Percentiles rank a stretch among this genome's conserved stretches.
These are phyloP conservation scores for Pollicipes pollicipes DNA, from an alignment of 1,140 invertebrate genomes.

Conservation along the genomic window DNA sequence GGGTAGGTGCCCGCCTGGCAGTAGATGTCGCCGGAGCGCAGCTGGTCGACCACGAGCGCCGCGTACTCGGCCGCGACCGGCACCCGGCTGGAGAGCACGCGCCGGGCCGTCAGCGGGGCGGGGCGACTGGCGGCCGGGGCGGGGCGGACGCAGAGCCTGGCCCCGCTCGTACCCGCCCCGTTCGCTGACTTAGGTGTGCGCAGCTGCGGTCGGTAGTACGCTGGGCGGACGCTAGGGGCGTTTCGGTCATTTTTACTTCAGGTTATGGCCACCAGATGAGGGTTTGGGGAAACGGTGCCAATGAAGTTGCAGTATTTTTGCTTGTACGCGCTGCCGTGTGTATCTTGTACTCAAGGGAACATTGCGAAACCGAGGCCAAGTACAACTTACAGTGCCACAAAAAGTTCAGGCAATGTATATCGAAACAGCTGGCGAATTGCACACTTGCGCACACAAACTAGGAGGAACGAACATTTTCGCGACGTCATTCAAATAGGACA, in stretches of 20 bases:
- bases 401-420: constrained; percentile 8
- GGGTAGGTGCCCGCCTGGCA: constrained; percentile 72
- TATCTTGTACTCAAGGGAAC: too few relatives aligned
- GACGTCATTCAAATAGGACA: background rate
- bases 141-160: constrained; percentile 77
- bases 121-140: constrained; percentile 72
- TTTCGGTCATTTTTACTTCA: too few relatives aligned
- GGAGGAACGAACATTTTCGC: too few relatives aligned
- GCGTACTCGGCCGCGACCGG: constrained; percentile 54
- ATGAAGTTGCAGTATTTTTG: too few relatives aligned
- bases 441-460: too few relatives aligned
- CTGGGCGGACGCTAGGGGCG: too few relatives aligned
- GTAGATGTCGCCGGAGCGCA: constrained; percentile 89
- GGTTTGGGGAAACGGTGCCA: too few relatives aligned
- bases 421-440: too few relatives aligned
- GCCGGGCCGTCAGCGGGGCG: constrained; percentile 71
- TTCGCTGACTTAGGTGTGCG: constrained; percentile 55
- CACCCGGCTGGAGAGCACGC: constrained; percentile 55
- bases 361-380: constrained; percentile 40
- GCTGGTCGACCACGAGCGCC: constrained; percentile 64
- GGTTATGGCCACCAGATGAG: too few relatives aligned
- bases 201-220: too few relatives aligned
- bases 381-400: constrained; percentile 14
- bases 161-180: constrained; percentile 68
- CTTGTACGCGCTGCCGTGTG: too few relatives aligned